Conservation (phyloP, 2,797 vertebrate genomes). For the Karalla daura region DNA sequence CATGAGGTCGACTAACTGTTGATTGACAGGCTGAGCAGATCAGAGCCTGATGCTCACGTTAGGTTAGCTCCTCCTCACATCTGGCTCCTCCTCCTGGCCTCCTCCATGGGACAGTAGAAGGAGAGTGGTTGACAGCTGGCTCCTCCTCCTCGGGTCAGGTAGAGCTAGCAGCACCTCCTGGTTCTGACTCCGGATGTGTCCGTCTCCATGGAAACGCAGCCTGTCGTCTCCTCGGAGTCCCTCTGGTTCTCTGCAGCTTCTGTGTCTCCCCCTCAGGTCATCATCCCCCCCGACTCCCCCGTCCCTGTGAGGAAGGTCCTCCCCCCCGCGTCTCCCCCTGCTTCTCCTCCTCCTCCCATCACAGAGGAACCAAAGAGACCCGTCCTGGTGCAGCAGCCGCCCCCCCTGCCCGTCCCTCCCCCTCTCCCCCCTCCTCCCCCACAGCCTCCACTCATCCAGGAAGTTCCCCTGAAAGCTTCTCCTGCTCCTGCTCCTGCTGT, state of each 20-base stretch:
- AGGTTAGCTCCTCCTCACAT: too few species aligned
- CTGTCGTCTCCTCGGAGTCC: constrained; percentile 46
- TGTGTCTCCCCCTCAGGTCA: constrained; percentile 80
- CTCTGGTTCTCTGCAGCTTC: constrained; percentile 41
- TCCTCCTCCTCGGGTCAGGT: too few species aligned
- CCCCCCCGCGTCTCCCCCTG: constrained; percentile 62
- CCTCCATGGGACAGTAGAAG: too few species aligned
- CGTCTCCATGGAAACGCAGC: too few species aligned
- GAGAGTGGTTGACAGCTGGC: too few species aligned
- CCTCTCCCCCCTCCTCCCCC: constrained; percentile 49
- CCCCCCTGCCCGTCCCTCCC: constrained; percentile 58
- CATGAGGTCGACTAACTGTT: too few species aligned
- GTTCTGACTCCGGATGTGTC: too few species aligned
- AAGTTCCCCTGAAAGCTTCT: constrained; percentile 59
- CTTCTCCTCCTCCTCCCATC: constrained; percentile 39
- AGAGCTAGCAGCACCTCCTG: too few species aligned
- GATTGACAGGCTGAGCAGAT: too few species aligned
- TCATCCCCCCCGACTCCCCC: constrained; percentile 87
- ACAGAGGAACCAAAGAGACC: constrained; percentile 81
- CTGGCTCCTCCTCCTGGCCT: too few species aligned
- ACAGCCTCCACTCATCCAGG: constrained; percentile 46
- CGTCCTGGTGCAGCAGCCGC: constrained; percentile 55
- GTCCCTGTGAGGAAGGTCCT: constrained; percentile 84
- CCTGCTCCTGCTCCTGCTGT: constrained; percentile 58
- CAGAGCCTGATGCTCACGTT: too few species aligned